phyloP scores from a whole-genome alignment of 1,140 invertebrate species.

The Arion vulgaris region DNA sequence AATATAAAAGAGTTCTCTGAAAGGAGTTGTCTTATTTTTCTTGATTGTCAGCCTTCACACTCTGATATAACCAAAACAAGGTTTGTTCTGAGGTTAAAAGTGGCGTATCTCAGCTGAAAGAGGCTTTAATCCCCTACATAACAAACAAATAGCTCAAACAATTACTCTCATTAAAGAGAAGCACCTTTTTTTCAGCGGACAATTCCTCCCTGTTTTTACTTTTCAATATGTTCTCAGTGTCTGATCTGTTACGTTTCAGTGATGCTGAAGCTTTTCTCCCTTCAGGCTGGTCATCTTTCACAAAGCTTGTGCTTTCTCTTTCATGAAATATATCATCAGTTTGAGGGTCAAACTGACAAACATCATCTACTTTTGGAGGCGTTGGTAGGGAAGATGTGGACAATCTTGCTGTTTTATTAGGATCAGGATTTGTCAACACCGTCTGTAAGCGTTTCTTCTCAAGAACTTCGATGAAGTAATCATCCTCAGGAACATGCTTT shows the following conservation, averaged over 20 bases:
- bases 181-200: no score
- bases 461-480: constrained; percentile 77
- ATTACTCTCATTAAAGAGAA: no score
- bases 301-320: neutral
- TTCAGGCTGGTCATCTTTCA: neutral
- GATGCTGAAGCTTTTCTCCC: neutral
- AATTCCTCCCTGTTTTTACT: neutral
- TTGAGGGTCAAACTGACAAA: neutral
- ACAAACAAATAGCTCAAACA: no score
- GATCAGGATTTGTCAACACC: neutral
- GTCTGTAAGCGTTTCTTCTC: neutral
- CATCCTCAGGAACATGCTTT: constrained; percentile 75
- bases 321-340: neutral
- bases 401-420: neutral
- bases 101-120: no score
- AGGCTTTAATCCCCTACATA: no score
- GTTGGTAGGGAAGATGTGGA: constrained; percentile 9
- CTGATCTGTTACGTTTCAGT: neutral
- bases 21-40: no score
- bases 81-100: no score
- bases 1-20: no score
- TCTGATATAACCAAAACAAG: no score
- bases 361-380: neutral
- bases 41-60: no score
- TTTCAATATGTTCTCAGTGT: neutral